Base-by-base conservation (phyloP, 2,888 invertebrate genomes). In the Tuta absoluta region DNA sequence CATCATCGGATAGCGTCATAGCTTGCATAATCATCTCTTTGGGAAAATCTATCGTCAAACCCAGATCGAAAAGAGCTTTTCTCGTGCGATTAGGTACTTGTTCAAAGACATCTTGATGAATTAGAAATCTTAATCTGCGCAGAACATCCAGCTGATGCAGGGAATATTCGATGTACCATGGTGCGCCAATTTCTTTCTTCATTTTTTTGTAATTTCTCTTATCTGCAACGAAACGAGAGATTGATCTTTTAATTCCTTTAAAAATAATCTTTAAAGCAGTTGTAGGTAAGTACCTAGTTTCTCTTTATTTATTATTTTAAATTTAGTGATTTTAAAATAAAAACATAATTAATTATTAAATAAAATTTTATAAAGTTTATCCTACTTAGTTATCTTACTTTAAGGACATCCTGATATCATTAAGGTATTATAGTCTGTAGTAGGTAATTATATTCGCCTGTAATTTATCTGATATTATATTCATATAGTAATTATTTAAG, bases 71-170 rank as follows among this genome's bases (percentile, higher is more conserved):
- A 19, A 91, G 72, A 5, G 85, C 76, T 58, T 75, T 74, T 23
- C 83, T 75, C 3, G 81, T 81, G 38, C 89, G 80, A 23, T 67
- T 72, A 0, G 91, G 89, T 48, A 85, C 23, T 66, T 87, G 85
- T 74, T 90, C 89, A 12, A 90, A 69, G 49, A 91, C 72, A 68
- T 91, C 91, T 74, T 89, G 85, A 66, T 90, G 87, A 2, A 91
- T 89, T 67, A 78, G 74, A 0, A 45, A 38, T 71, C 79, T 85
- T n/a, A 91, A 69, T 17, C 73, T 67, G 0, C 65, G 64, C 3
- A 91, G 72, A 1, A 85, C 81, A 53, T 79, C 71, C 63, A 76
- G 80, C 71, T 91, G 91, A 11, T 38, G 28, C n/a, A 69, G 78
- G 0, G 90, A 89, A 10, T 90, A 72, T 69, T 90, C 89, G 33